These are phyloP conservation scores for Diploscapter pachys DNA, from an alignment of 1,140 invertebrate genomes.

Conservation along the genomic window DNA sequence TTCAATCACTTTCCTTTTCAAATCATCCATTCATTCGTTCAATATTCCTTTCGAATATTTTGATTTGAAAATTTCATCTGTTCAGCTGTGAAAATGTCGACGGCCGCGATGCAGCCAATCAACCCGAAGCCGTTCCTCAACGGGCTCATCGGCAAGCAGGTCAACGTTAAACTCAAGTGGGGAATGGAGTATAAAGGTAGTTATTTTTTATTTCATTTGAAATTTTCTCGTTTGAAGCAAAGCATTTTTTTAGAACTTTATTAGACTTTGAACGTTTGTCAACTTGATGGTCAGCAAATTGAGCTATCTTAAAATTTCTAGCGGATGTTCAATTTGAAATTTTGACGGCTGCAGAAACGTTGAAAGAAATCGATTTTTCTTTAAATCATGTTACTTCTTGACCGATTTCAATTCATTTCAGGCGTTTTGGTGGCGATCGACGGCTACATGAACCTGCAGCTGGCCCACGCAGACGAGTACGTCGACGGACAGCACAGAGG, in stretches of 20 bases:
- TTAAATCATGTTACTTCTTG: too few relatives aligned
- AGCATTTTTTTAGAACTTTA: constrained; percentile 9
- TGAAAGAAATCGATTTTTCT: background rate
- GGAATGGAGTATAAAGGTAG: constrained; percentile 96
- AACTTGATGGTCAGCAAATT: too few relatives aligned
- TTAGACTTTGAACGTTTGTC: background rate
- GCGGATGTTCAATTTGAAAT: too few relatives aligned
- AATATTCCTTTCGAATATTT: too few relatives aligned
- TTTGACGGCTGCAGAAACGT: too few relatives aligned
- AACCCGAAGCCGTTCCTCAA: constrained; percentile 99
- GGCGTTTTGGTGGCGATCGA: constrained; percentile 88
- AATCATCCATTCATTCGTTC: too few relatives aligned
- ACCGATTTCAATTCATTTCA: constrained; percentile 29
- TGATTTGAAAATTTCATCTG: too few relatives aligned
- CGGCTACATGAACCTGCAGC: constrained; percentile 97
- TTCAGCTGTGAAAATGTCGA: too few relatives aligned
- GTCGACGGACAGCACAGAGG: constrained; percentile 86
- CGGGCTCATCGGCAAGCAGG: constrained; percentile 90
- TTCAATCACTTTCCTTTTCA: too few relatives aligned
- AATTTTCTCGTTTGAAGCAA: background rate
- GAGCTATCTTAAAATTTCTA: too few relatives aligned
- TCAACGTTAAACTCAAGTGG: constrained; percentile 98
- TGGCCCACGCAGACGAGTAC: constrained; percentile 97
- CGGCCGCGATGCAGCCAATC: constrained; percentile 67
- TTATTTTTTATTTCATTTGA: constrained; percentile 5